Percentiles rank a stretch among this genome's conserved stretches.
Evolutionary conservation across 2,797 vertebrate species (phyloP).

Genomic region (Sternotherus odoratus): DNA sequence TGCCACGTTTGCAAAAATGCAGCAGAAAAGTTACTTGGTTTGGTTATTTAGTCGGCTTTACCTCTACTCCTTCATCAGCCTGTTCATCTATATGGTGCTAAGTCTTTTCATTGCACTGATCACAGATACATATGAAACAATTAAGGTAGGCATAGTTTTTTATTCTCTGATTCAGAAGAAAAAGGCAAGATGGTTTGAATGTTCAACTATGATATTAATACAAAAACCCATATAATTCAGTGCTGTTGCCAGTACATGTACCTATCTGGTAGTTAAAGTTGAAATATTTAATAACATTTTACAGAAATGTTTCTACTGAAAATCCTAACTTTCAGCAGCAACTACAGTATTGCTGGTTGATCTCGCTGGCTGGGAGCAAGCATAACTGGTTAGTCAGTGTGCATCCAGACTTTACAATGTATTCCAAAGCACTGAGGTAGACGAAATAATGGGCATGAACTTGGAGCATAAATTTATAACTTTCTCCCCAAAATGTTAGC

Average conservation of each 20-base stretch:
- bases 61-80: conserved; percentile 94
- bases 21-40: conserved; percentile 90
- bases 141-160: conserved; percentile 87
- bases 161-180: background rate
- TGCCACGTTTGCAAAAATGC: conserved; percentile 91
- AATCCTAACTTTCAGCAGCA: background rate
- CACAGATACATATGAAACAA: conserved; percentile 95
- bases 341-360: too few relatives aligned
- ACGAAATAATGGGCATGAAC: background rate
- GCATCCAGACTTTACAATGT: background rate
- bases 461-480: background rate
- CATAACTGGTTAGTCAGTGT: background rate
- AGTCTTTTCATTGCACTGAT: conserved; percentile 97
- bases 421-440: background rate
- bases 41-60: conserved; percentile 96
- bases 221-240: background rate
- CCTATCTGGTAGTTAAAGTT: background rate
- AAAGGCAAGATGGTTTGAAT: background rate
- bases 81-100: conserved; percentile 98
- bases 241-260: background rate
- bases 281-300: background rate
- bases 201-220: background rate
- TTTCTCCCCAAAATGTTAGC: background rate
- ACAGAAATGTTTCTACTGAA: background rate
- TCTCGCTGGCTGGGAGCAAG: background rate